Conservation (phyloP, 2,113 vertebrate genomes). For the Cyprinodon variegatus region DNA sequence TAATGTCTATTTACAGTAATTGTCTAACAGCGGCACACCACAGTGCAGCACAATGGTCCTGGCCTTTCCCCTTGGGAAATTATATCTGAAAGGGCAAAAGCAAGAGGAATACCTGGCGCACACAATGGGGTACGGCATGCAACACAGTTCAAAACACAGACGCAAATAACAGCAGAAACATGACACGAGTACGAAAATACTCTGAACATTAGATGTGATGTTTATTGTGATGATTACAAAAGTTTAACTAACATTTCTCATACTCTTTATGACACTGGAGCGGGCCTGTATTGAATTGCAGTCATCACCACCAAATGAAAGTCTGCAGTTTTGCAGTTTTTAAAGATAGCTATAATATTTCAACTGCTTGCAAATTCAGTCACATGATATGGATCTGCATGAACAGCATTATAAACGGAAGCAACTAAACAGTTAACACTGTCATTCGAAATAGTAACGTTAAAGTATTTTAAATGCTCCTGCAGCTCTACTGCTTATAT, state of each 20-base stretch:
- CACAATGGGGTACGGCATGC: slow-evolving; percentile 9
- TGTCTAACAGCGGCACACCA: slow-evolving; percentile 41
- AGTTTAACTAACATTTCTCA: neutral
- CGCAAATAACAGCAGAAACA: neutral
- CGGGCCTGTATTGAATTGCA: neutral
- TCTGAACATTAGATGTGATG: neutral
- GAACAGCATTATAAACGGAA: neutral
- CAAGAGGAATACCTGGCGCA: slow-evolving; percentile 20
- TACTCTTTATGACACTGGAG: neutral
- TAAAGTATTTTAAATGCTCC: no score
- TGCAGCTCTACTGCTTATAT: no score
- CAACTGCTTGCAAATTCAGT: neutral
- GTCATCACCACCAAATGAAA: neutral
- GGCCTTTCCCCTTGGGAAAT: slow-evolving; percentile 43
- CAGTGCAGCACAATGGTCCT: slow-evolving; percentile 22
- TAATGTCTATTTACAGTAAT: slow-evolving; percentile 42
- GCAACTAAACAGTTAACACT: no score
- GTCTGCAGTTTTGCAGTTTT: neutral
- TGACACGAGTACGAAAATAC: slow-evolving; percentile 5
- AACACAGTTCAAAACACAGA: neutral
- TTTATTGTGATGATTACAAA: neutral
- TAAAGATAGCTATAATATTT: neutral
- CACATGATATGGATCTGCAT: neutral
- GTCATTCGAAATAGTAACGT: no score
- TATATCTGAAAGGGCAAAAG: slow-evolving; percentile 39